A percentile compares a stretch with the other conserved stretches of the same genome.
phyloP scores from a whole-genome alignment of 2,888 invertebrate species.

The Rugalucina vietnamica region DNA sequence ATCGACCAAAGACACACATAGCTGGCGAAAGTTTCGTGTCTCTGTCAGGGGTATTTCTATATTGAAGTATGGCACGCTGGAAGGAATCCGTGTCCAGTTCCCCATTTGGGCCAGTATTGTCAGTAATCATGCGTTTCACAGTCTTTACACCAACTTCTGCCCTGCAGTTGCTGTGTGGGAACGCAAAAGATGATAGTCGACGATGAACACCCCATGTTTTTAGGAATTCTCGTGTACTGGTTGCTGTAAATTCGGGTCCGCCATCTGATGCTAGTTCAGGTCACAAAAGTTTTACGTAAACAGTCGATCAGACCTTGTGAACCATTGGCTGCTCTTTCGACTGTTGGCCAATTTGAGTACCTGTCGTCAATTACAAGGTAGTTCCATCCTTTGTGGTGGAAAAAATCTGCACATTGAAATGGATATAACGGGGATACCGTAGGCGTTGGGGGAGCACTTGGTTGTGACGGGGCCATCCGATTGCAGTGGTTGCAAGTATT shows the following conservation, averaged over 20 bases:
- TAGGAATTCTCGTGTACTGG: slow-evolving; percentile 58
- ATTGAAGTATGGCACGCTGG: too few relatives aligned
- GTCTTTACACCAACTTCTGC: too few relatives aligned
- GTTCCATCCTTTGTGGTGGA: slow-evolving; percentile 34
- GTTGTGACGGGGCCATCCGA: slow-evolving; percentile 64
- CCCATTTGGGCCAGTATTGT: too few relatives aligned
- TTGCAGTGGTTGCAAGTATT: slow-evolving; percentile 58
- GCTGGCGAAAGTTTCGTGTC: too few relatives aligned
- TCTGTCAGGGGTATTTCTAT: too few relatives aligned
- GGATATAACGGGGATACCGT: slow-evolving; percentile 53
- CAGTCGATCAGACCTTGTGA: slow-evolving; percentile 55
- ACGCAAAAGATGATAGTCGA: slow-evolving; percentile 68
- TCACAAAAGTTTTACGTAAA: slow-evolving; percentile 58
- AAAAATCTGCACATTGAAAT: slow-evolving; percentile 48
- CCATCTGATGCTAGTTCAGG: slow-evolving; percentile 67
- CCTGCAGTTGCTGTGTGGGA: slow-evolving; percentile 62
- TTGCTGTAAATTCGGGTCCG: slow-evolving; percentile 64
- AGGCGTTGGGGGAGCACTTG: slow-evolving; percentile 24
- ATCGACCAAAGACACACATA: too few relatives aligned
- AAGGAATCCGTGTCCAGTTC: too few relatives aligned
- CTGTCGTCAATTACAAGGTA: slow-evolving; percentile 50
- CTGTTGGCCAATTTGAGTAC: slow-evolving; percentile 67
- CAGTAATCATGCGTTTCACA: too few relatives aligned
- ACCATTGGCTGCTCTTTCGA: slow-evolving; percentile 31
- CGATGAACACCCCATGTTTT: slow-evolving; percentile 67